Evolutionary conservation across 2,113 vertebrate genomes (phyloP).

Genomic region (Odontophorus gujanensis): DNA sequence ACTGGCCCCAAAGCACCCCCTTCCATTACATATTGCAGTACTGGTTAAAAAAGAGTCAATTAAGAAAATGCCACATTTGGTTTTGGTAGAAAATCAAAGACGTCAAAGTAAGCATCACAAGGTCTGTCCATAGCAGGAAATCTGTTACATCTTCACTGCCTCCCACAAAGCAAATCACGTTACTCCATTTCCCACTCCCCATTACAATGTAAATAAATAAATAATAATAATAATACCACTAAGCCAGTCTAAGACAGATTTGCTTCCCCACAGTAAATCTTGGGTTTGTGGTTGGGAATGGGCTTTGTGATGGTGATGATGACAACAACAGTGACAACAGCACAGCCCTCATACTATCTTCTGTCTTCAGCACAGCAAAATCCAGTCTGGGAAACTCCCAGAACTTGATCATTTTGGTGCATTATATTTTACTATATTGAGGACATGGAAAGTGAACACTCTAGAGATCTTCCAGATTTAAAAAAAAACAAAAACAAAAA

Average conservation of each 20-base stretch:
- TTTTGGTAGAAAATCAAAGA: background rate
- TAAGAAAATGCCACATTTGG: background rate
- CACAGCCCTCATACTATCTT: background rate
- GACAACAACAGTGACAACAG: background rate
- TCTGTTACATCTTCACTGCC: background rate
- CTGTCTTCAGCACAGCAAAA: background rate
- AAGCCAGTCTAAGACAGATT: background rate
- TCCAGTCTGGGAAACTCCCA: background rate
- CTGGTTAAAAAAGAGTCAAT: fast-evolving
- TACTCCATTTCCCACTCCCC: background rate
- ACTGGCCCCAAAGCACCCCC: background rate
- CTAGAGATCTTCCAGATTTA: background rate
- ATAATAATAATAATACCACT: background rate
- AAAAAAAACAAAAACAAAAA: background rate
- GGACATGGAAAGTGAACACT: background rate
- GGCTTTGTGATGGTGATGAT: background rate
- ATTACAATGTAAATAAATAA: background rate
- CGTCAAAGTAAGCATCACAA: background rate
- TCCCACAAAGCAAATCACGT: background rate
- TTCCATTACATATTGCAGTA: background rate
- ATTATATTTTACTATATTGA: background rate
- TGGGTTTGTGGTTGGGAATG: background rate
- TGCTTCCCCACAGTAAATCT: background rate
- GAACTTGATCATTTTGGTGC: background rate
- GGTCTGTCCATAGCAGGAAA: background rate